These are phyloP conservation scores for Dryadula phaetusa DNA, from an alignment of 2,888 invertebrate species.

Conservation along the genomic window DNA sequence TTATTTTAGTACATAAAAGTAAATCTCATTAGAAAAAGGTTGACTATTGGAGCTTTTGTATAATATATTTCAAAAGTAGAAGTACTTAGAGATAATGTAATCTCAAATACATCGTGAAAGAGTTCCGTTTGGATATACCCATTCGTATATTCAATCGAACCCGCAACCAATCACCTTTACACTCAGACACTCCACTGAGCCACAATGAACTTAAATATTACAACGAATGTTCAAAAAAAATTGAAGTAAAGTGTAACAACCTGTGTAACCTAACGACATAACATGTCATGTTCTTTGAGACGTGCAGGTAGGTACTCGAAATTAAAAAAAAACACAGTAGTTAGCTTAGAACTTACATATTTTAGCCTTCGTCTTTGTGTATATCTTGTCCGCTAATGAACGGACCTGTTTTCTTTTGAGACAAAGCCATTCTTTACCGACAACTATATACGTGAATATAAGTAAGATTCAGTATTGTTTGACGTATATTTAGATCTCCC, in stretches of 20 bases:
- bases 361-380: slow-evolving; percentile 38
- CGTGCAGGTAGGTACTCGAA: slow-evolving; percentile 8
- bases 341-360: slow-evolving; percentile 37
- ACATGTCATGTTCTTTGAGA: slow-evolving; percentile 26
- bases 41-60: too few species aligned
- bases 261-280: slow-evolving; percentile 22
- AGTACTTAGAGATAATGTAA: too few species aligned
- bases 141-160: too few species aligned
- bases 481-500: not conserved
- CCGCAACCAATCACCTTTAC: too few species aligned
- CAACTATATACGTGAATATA: slow-evolving; percentile 11
- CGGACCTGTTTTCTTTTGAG: slow-evolving; percentile 41
- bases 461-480: slow-evolving; percentile 3
- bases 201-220: too few species aligned
- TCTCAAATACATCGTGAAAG: too few species aligned
- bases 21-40: too few species aligned
- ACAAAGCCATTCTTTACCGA: slow-evolving; percentile 35
- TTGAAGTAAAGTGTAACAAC: not conserved
- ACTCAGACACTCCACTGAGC: too few species aligned
- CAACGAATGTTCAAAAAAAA: too few species aligned
- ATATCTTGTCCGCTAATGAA: slow-evolving; percentile 38
- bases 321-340: slow-evolving; percentile 32
- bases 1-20: too few species aligned
- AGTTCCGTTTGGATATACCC: too few species aligned
- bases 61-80: too few species aligned